Base-by-base conservation (phyloP, 1,140 invertebrate genomes). In the Drosophila ogumai region DNA sequence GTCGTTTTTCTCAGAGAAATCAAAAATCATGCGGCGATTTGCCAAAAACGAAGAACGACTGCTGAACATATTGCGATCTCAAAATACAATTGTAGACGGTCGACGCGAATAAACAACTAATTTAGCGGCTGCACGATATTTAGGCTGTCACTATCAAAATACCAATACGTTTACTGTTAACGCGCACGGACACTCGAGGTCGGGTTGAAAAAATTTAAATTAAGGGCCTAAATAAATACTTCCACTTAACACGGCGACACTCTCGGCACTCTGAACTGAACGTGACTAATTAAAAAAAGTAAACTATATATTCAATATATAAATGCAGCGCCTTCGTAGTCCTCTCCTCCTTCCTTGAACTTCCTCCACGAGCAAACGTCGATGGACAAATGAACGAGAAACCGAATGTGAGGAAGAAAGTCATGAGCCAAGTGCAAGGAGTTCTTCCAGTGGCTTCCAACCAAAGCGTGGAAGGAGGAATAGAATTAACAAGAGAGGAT, bases 11-110 rank as follows among this genome's bases (percentile, higher is more conserved):
- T 87, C 90, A 7, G 90, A 86, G 56, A 91, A 91, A 91, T 91
- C 90, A 63, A 91, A 91, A 65, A 91, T 91, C 75, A 91, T 87
- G 40, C 90, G 85, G 66, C 90, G 90, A 87, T 91, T 90, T 50
- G 77, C 90, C 74, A 88, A 56, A 74, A 90, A 81, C 50, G 85
- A 84, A 71, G 80, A 55, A 67, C 82, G 80, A 65, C 74, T 91
- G 50, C 65, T 84, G 69, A 90, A 90, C 90, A 91, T 86, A 58
- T 52, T 65, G 44, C 17, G n/a, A 58, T 66, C 28, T 66, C 54
- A 34, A 74, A 68, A 43, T 80, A 25, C 41, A 46, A 64, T 47
- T 66, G 49, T 79, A 90, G 78, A 90, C 81, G 75, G 41, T 81
- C 84, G 52, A 88, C 65, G 79, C 61, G 55, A 72, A 64, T 75